Evolutionary conservation across 2,797 vertebrate genomes (phyloP), one percentile per base, ranked within the genome.

Genomic region (Tinamus major): DNA sequence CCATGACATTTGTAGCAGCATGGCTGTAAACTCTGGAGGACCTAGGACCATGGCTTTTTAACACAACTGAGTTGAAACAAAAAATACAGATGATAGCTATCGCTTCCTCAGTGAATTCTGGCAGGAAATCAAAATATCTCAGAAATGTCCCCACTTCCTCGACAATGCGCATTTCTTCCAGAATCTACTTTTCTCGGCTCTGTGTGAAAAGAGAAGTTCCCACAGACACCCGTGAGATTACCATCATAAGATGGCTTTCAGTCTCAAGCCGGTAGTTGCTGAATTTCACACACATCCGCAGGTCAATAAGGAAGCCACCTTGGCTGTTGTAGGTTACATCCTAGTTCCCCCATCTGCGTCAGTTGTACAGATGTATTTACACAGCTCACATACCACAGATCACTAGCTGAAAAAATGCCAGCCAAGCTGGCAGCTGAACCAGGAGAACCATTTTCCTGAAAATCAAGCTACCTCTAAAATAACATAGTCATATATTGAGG

Each of bases 271-370:
- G 11, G 70, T 77, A 89, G 95, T 92, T 97, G 95, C 95, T 94
- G 93, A 91, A 94, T 97, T 96, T 96, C 96, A 94, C 93, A 97
- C 83, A 96, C 91, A 96, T 71, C 61, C 8, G 7, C 26, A 15
- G 81, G 94, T 97, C 94, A 95, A 81, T 90, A 97, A 92, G 96
- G 90, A 97, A 97, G 92, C 71, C 90, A 89, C 90, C 91, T 85
- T 71, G 53, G 78, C 71, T 76, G 61, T 55, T 94, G 90, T 95
- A 93, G 62, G 94, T 85, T 91, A 94, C 74, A 92, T 80, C 92
- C 92, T 85, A 27, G 63, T 87, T 92, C 83, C 87, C 90, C 71
- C 26, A 14, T 46, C 72, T 94, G 81, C 82, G 72, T 92, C 95
- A 95, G 46, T 68, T 39, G 39, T 61, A 77, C 69, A 77, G 86